phyloP scores from a whole-genome alignment of 2,888 invertebrate genomes.

The Dryobotodes eremita region DNA sequence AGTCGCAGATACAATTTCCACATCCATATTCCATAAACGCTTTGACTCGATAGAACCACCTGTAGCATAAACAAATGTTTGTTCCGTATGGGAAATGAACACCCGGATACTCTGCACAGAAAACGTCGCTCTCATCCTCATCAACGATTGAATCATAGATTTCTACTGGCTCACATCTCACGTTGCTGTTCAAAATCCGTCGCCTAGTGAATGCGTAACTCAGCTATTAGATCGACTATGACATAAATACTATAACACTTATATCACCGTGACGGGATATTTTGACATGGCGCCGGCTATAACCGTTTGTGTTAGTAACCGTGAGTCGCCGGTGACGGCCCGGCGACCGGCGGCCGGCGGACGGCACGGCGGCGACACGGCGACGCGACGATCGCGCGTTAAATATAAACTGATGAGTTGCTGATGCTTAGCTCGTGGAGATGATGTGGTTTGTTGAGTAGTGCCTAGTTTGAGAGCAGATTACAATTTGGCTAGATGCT shows the following conservation, averaged over 20 bases:
- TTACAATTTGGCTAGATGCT: slow-evolving; percentile 21
- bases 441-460: slow-evolving; percentile 57
- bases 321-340: slow-evolving; percentile 60
- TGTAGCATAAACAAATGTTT: slow-evolving; percentile 1
- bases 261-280: slow-evolving; percentile 59
- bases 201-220: slow-evolving; percentile 25
- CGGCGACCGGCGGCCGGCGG: slow-evolving; percentile 49
- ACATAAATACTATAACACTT: slow-evolving; percentile 63
- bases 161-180: background rate
- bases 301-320: slow-evolving; percentile 59
- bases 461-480: slow-evolving; percentile 25
- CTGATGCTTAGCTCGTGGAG: slow-evolving; percentile 35
- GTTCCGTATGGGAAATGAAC: slow-evolving; percentile 12
- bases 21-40: background rate
- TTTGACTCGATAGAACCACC: background rate
- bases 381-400: slow-evolving; percentile 54
- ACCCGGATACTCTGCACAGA: background rate
- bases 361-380: slow-evolving; percentile 54
- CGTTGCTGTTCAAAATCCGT: background rate
- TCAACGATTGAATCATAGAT: slow-evolving; percentile 17
- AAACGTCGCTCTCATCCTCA: slow-evolving; percentile 7
- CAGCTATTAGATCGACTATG: slow-evolving; percentile 55
- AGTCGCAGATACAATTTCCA: slow-evolving; percentile 8
- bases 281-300: slow-evolving; percentile 67
- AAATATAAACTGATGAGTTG: slow-evolving; percentile 67